Conservation (phyloP, 2,113 vertebrate genomes). For the Hydrochoerus hydrochaeris region DNA sequence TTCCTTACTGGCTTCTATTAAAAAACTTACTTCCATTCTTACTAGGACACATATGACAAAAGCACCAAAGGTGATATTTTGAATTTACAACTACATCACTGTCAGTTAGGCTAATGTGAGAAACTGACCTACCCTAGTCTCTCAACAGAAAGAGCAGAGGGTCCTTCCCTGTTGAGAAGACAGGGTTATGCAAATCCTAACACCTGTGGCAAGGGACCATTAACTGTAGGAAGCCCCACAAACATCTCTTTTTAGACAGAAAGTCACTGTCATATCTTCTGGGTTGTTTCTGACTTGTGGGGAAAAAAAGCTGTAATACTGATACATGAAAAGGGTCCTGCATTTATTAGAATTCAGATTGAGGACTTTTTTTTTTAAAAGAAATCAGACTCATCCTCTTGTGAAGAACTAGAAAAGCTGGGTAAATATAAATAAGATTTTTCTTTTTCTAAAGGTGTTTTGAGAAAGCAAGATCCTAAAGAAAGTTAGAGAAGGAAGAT, state of each 20-base stretch:
- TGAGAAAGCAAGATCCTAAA: neutral
- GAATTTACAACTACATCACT: neutral
- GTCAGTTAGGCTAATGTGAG: neutral
- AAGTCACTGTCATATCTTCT: neutral
- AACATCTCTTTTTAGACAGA: neutral
- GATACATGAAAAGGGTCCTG: neutral
- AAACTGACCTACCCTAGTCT: neutral
- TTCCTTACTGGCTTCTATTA: neutral
- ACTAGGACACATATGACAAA: neutral
- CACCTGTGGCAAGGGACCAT: neutral
- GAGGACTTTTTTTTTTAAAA: neutral
- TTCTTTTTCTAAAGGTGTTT: neutral
- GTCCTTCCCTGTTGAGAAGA: neutral
- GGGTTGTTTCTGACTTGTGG: neutral
- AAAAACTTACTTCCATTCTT: neutral
- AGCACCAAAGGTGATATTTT: neutral
- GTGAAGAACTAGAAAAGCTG: neutral
- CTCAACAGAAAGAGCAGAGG: neutral
- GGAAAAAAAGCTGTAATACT: neutral
- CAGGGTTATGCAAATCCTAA: neutral
- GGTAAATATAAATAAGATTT: neutral
- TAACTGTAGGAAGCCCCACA: neutral
- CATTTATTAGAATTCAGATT: neutral
- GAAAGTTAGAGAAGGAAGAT: neutral
- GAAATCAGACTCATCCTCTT: neutral